Evolutionary conservation across 1,140 invertebrate genomes (phyloP), one percentile per base, ranked within the genome.

Genomic region (Lasioglossum baleicum): DNA sequence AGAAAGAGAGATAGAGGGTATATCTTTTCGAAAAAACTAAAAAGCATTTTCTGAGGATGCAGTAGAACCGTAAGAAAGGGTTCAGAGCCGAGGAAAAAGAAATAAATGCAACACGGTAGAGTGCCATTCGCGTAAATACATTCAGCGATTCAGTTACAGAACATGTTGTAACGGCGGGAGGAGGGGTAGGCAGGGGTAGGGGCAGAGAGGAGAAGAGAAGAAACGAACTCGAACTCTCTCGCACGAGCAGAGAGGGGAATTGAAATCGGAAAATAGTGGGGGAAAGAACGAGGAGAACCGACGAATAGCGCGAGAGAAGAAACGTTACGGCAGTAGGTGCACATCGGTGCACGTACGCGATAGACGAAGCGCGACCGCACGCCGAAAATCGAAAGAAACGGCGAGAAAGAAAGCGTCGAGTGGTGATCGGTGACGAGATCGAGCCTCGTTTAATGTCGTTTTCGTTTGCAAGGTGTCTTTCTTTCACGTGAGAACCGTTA

Each of bases 391-490:
- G 42, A 17, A 58, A 69, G 44, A 53, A 48, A 85, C 10, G 17
- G 64, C 51, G 61, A 56, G 56, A 58, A 72, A 71, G 67, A 56
- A 51, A 80, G 75, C 82, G 79, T 81, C 73, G 66, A 69, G 35
- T 35, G 44, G 17, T 15, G 15, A 53, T 53, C 51, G 51, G 4
- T 3, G 13, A 0, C 51, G 42, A 75, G 65, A 53, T 6, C 42
- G 65, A 26, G 65, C n/a, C n/a, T 44, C 51, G 69, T 81, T 89
- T 87, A 75, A 89, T 88, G 89, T 88, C 81, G 82, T 68, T 67
- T 48, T 67, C 13, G 84, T 88, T 82, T 82, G 69, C 75, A 80
- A 56, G 66, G 76, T 69, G 80, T 86, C 74, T 64, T 60, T 72
- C 51, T 56, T 74, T 73, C n/a, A 42, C 67, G 51, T 74, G 48